Evolutionary conservation across 1,140 invertebrate genomes (phyloP), one percentile per base, ranked within the genome.

Genomic region (Pteromalus puparum): DNA sequence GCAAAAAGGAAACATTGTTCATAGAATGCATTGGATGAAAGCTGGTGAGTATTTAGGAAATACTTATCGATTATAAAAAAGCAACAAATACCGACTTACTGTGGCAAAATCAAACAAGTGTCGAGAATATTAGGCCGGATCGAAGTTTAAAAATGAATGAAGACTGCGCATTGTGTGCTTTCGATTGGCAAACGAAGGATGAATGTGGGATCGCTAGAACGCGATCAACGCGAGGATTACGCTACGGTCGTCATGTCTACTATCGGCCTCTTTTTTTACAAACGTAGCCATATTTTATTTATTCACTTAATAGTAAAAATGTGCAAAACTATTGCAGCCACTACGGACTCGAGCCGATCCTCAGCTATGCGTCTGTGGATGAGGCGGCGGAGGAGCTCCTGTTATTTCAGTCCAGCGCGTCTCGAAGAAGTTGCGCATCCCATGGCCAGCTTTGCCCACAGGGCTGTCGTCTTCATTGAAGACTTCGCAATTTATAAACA

Each of bases 381-480:
- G 91, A 65, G 87, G 88, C 21, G 90, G 90, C 48, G 90, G 89
- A 68, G 91, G 90, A 28, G 89, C 86, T 86, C 92, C 92, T 26
- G 92, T 93, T 85, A 93, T 92, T 88, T 97, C 96, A 78, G 95
- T 94, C 97, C 97, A 98, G 53, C 97, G 94, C 53, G 95, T 95
- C 92, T 99, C 97, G 92, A 99, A 99, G 94, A 98, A 98, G 90
- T 96, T 95, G 78, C 97, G 93, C 96, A 99, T 97, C 87, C 95
- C 95, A 91, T 99, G 98, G 9, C 98, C 98, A 10, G 98, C 98
- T 90, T 98, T 97, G 2, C 98, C 98, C 42, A 99, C 98, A 0
- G 98, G 97, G 87, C 97, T 98, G 92, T 99, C 97, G 91, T 99
- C 98, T 93, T 99, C 98, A 92, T 99, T 99, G 94, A 99, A 99